phyloP scores from a whole-genome alignment of 2,797 vertebrate species.

The Loriculus beryllinus region DNA sequence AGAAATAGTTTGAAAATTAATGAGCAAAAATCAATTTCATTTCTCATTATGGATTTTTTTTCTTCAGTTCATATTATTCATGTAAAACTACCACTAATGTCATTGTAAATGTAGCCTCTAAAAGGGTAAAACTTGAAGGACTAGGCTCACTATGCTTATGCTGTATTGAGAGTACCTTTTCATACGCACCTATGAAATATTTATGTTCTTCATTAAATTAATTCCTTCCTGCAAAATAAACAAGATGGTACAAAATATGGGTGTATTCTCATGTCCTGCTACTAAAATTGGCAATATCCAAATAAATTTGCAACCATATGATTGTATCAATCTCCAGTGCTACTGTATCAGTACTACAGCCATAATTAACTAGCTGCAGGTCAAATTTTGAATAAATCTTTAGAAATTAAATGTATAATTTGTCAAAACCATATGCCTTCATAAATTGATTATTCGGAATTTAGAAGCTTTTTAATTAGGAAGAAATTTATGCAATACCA shows the following conservation, averaged over 20 bases:
- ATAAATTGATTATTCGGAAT: slow-evolving; percentile 81
- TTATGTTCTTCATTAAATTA: slow-evolving; percentile 72
- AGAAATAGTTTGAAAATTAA: slow-evolving; percentile 55
- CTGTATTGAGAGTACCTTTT: slow-evolving; percentile 50
- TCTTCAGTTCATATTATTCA: not conserved
- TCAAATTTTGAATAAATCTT: slow-evolving; percentile 80
- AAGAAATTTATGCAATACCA: slow-evolving; percentile 79
- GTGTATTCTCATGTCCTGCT: slow-evolving; percentile 52
- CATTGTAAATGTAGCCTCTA: not conserved
- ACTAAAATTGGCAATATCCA: slow-evolving; percentile 59
- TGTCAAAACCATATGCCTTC: slow-evolving; percentile 77
- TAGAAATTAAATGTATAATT: slow-evolving; percentile 79
- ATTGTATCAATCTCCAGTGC: slow-evolving; percentile 69
- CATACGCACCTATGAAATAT: slow-evolving; percentile 47
- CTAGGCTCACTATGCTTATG: not conserved
- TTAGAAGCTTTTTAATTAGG: slow-evolving; percentile 83
- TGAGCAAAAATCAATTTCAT: slow-evolving; percentile 34
- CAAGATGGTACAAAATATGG: slow-evolving; percentile 54
- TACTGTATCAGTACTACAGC: slow-evolving; percentile 68
- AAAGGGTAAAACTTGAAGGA: not conserved
- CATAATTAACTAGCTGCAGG: slow-evolving; percentile 74
- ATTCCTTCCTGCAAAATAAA: slow-evolving; percentile 65
- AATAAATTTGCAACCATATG: slow-evolving; percentile 69
- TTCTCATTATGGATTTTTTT: not conserved
- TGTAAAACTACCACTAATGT: not conserved